phyloP scores from a whole-genome alignment of 37 sponge, comb jelly and placozoan species.

The Hexactinellida sp. region DNA sequence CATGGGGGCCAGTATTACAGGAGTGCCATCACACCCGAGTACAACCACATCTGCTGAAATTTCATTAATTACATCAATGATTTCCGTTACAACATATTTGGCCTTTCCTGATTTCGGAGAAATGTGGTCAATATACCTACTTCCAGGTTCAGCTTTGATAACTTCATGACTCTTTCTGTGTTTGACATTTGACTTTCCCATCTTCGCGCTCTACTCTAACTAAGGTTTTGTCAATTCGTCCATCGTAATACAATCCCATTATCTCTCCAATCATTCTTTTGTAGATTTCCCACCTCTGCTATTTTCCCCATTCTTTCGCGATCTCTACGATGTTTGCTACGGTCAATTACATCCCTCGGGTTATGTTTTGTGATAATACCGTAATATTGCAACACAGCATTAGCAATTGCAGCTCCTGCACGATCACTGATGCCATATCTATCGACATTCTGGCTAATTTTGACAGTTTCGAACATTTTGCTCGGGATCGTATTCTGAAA shows the following conservation, averaged over 20 bases:
- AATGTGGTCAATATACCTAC: not conserved
- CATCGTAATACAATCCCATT: not conserved
- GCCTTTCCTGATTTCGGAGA: not conserved
- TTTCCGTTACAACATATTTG: not conserved
- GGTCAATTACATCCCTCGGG: not conserved
- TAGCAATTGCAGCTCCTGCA: not conserved
- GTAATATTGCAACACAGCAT: not conserved
- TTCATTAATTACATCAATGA: not conserved
- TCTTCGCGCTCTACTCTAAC: not conserved
- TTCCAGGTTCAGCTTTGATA: not conserved
- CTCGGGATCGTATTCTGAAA: not conserved
- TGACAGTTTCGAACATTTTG: not conserved
- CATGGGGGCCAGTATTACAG: not conserved
- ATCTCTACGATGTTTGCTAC: not conserved
- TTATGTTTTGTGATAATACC: not conserved
- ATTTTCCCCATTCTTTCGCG: not conserved
- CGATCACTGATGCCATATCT: not conserved
- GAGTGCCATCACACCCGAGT: not conserved
- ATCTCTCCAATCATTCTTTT: not conserved
- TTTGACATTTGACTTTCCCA: no score
- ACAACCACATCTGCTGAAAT: not conserved
- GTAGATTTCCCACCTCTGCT: not conserved
- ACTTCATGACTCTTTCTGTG: not conserved
- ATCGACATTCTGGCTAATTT: not conserved
- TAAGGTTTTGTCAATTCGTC: not conserved